Base-by-base conservation (phyloP, 2,797 vertebrate genomes). In the Artibeus jamaicensis region DNA sequence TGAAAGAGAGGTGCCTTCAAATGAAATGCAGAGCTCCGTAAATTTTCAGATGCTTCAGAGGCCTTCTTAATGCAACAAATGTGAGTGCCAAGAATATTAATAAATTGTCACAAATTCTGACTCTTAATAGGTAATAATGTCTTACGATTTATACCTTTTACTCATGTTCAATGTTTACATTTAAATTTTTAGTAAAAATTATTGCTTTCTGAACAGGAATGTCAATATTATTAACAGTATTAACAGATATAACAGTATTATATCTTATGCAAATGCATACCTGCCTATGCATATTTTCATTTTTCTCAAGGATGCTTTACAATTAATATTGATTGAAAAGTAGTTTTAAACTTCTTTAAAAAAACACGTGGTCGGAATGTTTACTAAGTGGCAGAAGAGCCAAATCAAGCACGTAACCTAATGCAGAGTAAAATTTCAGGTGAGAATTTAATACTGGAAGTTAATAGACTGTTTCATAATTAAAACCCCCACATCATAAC, bases 331-430 rank as follows among this genome's bases (percentile, higher is more conserved):
- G 22, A 74, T 76, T 81, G 79, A 55, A 93, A 85, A 79, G 59
- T 78, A 77, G n/a, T 39, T 76, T 71, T 48, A 97, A 92, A 42
- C 26, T 89, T 88, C 46, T 53, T 86, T 32, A 67, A 70, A 70
- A 90, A 85, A 55, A 39, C 9, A 12, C 50, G 32, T 68, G 59
- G 18, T 88, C 87, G 15, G 19, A 73, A 88, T 55, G 2, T 73
- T 73, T 77, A 86, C 44, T 46, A 91, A 74, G 21, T 39, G n/a
- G 34, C 34, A 68, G 42, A 76, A 95, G 89, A 85, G 73, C 19
- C 83, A 86, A 84, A 79, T 32, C 7, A 26, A 22, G 21, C 22
- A 59, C 18, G 9, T 46, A 73, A 65, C 81, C 62, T 73, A 82
- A 81, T 48, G 12, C 10, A 73, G 9, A 87, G 32, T 76, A 44